Evolutionary conservation across 2,888 invertebrate genomes (phyloP), one percentile per base, ranked within the genome.

Genomic region (Lochmaea crataegi): DNA sequence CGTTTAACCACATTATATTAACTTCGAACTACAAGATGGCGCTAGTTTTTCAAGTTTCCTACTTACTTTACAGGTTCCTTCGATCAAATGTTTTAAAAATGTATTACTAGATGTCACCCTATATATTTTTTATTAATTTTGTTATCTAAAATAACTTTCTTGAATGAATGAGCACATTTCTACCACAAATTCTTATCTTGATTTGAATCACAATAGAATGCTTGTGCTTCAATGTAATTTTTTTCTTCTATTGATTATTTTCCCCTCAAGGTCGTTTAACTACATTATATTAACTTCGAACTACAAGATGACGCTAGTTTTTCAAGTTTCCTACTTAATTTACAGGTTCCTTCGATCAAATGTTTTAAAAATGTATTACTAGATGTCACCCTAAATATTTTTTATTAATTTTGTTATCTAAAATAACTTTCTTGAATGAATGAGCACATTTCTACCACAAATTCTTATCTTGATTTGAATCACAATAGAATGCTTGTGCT

Each of bases 191-290:
- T 53, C 51, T 53, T 48, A 53, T 7, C 51, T 53, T 16, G 51
- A n/a, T 18, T 53, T 18, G 51, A 53, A 18, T 53, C 51, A 53
- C 51, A 53, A 53, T 2, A 53, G n/a, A n/a, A n/a, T n/a, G n/a
- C n/a, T n/a, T n/a, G 18, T 53, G 51, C 51, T 16, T 42, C 11
- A 42, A 42, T 42, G 42, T 12, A 16, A 18, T 53, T 53, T 48
- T 42, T n/a, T 38, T 60, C n/a, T 26, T 38, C 7, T 61, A 61
- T 61, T 61, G 61, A 61, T 61, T 61, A 16, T 53, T 53, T 53
- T 53, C 1, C 51, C 2, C 2, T 53, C 51, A 42, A 42, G 42
- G 42, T 42, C 42, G 42, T 42, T 42, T 12, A 42, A 12, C 12
- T 11, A 42, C 42, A 42, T 42, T 42, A 2, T 11, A 2, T 42